Conservation (phyloP, 64 coral and sea anemone species). For the Platygyra sinensis region DNA sequence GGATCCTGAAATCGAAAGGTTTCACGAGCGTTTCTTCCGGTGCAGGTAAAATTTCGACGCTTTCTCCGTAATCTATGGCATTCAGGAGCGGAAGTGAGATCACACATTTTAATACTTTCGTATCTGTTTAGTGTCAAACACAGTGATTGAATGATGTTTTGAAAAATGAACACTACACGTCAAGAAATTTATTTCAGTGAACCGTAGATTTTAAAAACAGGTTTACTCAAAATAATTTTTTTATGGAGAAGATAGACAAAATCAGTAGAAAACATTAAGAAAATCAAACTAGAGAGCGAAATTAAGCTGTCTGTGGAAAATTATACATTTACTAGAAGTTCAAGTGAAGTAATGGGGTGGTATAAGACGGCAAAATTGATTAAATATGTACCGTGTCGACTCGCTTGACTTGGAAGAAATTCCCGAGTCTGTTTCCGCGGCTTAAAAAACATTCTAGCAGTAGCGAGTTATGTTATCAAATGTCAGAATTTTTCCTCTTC, state of each 20-base stretch:
- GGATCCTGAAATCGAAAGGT: not conserved
- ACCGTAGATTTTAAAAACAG: no score
- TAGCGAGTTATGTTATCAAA: no score
- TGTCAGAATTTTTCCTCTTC: no score
- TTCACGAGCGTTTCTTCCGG: not conserved
- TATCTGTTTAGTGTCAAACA: not conserved
- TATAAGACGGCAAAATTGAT: no score
- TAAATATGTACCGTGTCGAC: no score
- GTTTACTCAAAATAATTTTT: no score
- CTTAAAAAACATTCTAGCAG: no score
- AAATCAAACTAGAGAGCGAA: slow-evolving; percentile 73
- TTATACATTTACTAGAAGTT: slow-evolving; percentile 13
- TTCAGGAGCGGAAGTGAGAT: slow-evolving; percentile 38
- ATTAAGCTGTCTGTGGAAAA: not conserved
- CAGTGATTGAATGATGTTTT: slow-evolving; percentile 11
- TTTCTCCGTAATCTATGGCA: not conserved
- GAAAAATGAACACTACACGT: not conserved
- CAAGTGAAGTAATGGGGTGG: no score
- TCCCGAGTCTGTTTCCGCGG: no score
- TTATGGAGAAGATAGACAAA: no score
- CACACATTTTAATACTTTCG: not conserved
- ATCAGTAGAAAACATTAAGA: slow-evolving; percentile 17
- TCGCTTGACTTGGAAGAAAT: no score
- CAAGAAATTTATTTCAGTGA: not conserved
- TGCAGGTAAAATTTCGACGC: not conserved